Evolutionary conservation across 1,140 invertebrate genomes (phyloP), one percentile per base, ranked within the genome.

Genomic region (Cardiocondyla obscurior): DNA sequence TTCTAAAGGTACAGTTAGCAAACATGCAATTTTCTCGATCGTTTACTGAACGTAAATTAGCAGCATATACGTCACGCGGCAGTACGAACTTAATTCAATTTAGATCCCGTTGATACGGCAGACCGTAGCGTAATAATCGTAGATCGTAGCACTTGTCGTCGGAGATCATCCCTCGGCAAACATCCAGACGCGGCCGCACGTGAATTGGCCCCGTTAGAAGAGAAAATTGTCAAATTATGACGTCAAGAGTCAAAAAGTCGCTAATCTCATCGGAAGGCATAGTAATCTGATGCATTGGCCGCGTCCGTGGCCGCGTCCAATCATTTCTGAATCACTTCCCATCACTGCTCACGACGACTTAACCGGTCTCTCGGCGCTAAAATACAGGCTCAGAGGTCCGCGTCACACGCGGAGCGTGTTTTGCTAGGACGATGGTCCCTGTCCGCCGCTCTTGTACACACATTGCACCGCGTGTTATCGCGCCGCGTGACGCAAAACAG

Each of bases 141-240:
- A 46, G 55, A n/a, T 74, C 44, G 7, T 74, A 74, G 55, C 72
- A 62, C 72, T 74, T 30, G 72, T 74, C 55, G 25, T 62, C 28
- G 39, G 42, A 73, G 16, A 74, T 74, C 22, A 73, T 19, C 16
- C 28, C 55, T 74, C 25, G 39, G 55, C 55, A 60, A 74, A 30
- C 25, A 74, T 62, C 72, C 72, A 74, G 72, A 74, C 72, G n/a
- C 70, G 70, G n/a, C 46, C 36, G 36, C 70, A 33, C 72, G 39
- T 74, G 39, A 74, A 44, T 74, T 74, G 72, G 72, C 72, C 72
- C 72, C 72, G 55, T 74, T 46, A 46, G 72, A 62, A 62, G 62
- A 62, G 25, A 39, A 28, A 60, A 22, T 51, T 58, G 25, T 33
- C 28, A 30, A 30, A 70, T 69, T 53, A 36, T 36, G 67, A 70